These are phyloP conservation scores for Chrysemys picta DNA, from an alignment of 2,113 vertebrate genomes.

Conservation along the genomic window DNA sequence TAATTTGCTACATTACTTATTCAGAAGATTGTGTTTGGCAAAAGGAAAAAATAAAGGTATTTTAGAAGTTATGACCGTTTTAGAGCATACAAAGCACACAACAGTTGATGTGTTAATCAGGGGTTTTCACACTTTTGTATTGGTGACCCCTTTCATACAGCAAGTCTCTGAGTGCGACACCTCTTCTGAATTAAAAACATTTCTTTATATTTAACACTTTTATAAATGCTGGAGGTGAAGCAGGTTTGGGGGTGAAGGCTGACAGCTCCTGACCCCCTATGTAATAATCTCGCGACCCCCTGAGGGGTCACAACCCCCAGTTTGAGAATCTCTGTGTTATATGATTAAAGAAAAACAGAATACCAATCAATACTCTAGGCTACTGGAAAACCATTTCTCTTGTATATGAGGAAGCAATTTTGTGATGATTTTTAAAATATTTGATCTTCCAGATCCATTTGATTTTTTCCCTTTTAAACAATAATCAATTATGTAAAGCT, in stretches of 20 bases:
- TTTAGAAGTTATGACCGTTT: not conserved
- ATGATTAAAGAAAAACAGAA: not conserved
- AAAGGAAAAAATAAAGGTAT: not conserved
- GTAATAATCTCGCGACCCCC: too few relatives aligned
- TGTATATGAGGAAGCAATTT: not conserved
- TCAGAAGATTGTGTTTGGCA: not conserved
- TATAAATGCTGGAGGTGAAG: too few relatives aligned
- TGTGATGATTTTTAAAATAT: not conserved
- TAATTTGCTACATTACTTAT: not conserved
- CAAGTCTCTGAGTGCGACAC: too few relatives aligned
- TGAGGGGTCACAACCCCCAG: too few relatives aligned
- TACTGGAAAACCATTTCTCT: not conserved
- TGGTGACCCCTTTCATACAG: too few relatives aligned
- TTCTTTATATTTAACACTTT: too few relatives aligned
- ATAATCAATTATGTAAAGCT: slow-evolving; percentile 19
- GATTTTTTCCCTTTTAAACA: slow-evolving; percentile 34
- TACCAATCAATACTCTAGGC: not conserved
- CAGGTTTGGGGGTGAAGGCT: too few relatives aligned
- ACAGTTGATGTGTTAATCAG: not conserved
- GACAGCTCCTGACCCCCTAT: too few relatives aligned
- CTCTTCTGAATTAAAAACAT: too few relatives aligned
- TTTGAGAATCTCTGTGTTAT: fast-evolving
- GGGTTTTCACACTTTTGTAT: too few relatives aligned
- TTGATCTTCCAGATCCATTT: slow-evolving; percentile 26
- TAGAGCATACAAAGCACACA: not conserved